phyloP scores from a whole-genome alignment of 1,140 invertebrate species.

The Camponotus vicinus region DNA sequence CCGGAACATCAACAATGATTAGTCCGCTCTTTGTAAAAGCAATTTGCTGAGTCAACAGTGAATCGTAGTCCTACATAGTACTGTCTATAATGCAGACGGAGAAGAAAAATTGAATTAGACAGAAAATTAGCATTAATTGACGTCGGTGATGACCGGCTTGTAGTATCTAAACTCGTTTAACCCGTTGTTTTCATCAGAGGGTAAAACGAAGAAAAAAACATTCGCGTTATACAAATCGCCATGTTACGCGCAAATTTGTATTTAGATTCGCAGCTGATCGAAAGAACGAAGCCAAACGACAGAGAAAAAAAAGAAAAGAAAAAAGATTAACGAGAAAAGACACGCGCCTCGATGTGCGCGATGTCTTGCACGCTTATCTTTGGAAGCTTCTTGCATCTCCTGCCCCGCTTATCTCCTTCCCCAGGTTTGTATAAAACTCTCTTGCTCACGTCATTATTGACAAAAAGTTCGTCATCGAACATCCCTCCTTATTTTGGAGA shows the following conservation, averaged over 20 bases:
- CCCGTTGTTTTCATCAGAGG: constrained; percentile 35
- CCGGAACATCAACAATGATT: constrained; percentile 13
- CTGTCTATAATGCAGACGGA: constrained; percentile 39
- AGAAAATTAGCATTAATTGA: constrained; percentile 31
- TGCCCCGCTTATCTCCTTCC: constrained; percentile 18
- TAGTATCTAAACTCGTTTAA: constrained; percentile 45
- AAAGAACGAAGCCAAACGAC: constrained; percentile 40
- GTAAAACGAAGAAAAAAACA: constrained; percentile 14
- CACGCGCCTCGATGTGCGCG: constrained; percentile 60
- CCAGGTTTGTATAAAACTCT: constrained; percentile 26
- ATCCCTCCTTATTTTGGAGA: constrained; percentile 24
- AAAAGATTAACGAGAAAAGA: constrained; percentile 22
- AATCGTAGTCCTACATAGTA: constrained; percentile 41
- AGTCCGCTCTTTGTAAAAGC: constrained; percentile 43
- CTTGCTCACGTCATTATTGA: constrained; percentile 5
- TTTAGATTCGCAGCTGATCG: constrained; percentile 43
- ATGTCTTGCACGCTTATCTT: constrained; percentile 56
- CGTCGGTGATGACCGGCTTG: constrained; percentile 7
- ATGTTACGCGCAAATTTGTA: constrained; percentile 39
- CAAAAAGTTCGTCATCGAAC: constrained; percentile 6
- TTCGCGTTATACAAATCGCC: constrained; percentile 12
- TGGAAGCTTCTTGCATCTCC: constrained; percentile 54
- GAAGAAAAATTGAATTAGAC: constrained; percentile 42
- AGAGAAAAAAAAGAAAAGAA: constrained; percentile 8
- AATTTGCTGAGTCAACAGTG: constrained; percentile 33